Conservation (phyloP, 2,797 vertebrate species). For the Leontopithecus rosalia region DNA sequence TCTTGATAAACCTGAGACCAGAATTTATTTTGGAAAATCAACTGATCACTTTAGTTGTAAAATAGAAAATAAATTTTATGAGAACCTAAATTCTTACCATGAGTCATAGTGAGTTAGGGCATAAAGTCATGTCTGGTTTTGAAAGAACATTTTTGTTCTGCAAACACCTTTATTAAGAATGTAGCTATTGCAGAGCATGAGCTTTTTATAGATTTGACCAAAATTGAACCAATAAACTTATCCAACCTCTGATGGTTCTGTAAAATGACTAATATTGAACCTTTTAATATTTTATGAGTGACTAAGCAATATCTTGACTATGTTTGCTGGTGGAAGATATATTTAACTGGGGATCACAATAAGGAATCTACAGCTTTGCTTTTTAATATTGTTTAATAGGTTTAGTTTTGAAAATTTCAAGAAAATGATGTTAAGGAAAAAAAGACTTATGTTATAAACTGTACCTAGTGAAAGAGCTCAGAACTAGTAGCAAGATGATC, state of each 20-base stretch:
- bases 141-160: not conserved
- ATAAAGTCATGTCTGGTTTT: not conserved
- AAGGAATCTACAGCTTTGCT: not conserved
- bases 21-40: not conserved
- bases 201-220: slow-evolving; percentile 65
- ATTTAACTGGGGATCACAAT: slow-evolving; percentile 33
- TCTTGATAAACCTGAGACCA: not conserved
- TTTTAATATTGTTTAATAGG: not conserved
- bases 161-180: slow-evolving; percentile 49
- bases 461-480: fast-evolving
- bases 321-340: slow-evolving; percentile 59
- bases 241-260: slow-evolving; percentile 9
- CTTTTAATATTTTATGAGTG: slow-evolving; percentile 47
- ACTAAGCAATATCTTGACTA: slow-evolving; percentile 71
- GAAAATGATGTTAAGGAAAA: not conserved
- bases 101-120: not conserved
- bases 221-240: slow-evolving; percentile 57
- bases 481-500: not conserved
- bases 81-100: not conserved
- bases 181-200: slow-evolving; percentile 35
- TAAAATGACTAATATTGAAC: slow-evolving; percentile 68
- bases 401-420: not conserved
- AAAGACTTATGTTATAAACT: not conserved
- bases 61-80: not conserved
- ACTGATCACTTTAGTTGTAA: not conserved